Base-by-base conservation (phyloP, 2,888 invertebrate genomes). In the Apodemia zela region DNA sequence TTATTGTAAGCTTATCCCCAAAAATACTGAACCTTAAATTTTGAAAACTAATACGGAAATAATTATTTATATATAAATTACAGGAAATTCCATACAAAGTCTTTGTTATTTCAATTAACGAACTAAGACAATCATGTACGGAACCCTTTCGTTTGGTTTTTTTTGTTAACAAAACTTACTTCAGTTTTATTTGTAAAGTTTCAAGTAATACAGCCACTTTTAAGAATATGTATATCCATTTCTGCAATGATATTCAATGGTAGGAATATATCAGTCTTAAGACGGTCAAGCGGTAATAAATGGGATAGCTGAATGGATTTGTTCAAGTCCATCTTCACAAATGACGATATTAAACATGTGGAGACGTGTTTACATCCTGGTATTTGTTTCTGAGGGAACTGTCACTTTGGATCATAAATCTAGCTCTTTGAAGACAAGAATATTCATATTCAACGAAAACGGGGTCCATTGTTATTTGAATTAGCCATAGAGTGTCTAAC, bases 351-450 rank as follows among this genome's bases (percentile, higher is more conserved):
- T 51, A 51, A 18, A 51, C 51, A 51, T 51, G 51, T 51, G 13
- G 51, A 51, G 51, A 51, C 21, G 49, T 18, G 49, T 51, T 51
- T 51, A 51, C 49, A 51, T 21, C 49, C 18, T 51, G 49, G 18
- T 21, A 51, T 51, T 51, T 51, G 49, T 51, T 51, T 18, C 49
- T 51, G 18, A 5, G 49, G 49, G 18, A 51, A 13, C 17, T 51
- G 49, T 51, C 49, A 21, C 49, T 51, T 51, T 51, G 49, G 17
- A 51, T 51, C 49, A 51, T 51, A 51, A 51, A 51, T 51, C 49
- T 51, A 51, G 21, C 49, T 51, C 21, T 51, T 51, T 13, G 21
- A 51, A 51, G 49, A 51, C 18, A 51, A 7, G 18, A 51, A 17
- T 49, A 51, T 21, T 21, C 21, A 0, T 51, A 21, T 17, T 18